These are phyloP conservation scores for Liposcelis brunnea DNA, from an alignment of 2,888 invertebrate species.

Conservation along the genomic window DNA sequence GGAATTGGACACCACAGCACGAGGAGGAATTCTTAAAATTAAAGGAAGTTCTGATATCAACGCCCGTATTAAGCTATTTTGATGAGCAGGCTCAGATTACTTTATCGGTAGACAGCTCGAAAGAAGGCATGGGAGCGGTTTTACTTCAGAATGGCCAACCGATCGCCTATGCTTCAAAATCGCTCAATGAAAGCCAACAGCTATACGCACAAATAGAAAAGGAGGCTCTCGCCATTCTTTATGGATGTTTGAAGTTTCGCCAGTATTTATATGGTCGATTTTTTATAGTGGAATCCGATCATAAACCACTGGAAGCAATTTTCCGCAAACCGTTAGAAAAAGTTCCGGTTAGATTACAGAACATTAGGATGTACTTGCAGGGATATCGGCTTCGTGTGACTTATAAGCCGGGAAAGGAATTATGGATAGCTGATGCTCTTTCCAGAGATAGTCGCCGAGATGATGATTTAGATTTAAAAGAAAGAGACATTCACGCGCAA, in stretches of 20 bases:
- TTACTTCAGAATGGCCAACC: constrained; percentile 18
- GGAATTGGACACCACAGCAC: constrained; percentile 4
- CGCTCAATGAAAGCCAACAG: constrained; percentile 18
- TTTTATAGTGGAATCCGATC: constrained; percentile 19
- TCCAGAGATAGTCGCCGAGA: constrained; percentile 9
- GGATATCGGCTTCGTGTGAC: constrained; percentile 12
- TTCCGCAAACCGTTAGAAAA: constrained; percentile 16
- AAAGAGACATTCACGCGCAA: constrained; percentile 4
- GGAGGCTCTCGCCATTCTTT: constrained; percentile 18
- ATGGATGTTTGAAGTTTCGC: constrained; percentile 17
- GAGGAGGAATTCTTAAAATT: constrained; percentile 5
- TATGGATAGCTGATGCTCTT: constrained; percentile 13
- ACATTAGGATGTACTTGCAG: constrained; percentile 14
- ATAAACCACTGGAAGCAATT: constrained; percentile 18
- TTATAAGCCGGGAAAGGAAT: constrained; percentile 14
- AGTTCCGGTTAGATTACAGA: constrained; percentile 13
- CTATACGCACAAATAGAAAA: constrained; percentile 20
- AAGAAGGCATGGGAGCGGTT: constrained; percentile 14
- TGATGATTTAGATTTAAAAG: constrained; percentile 9
- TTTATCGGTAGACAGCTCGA: constrained; percentile 15
- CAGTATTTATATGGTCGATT: constrained; percentile 18
- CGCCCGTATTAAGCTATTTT: constrained; percentile 14
- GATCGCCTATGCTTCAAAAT: constrained; percentile 18
- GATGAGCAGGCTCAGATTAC: constrained; percentile 12
- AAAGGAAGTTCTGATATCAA: neutral